Base-by-base conservation (phyloP, 2,888 invertebrate genomes). In the Papilio elwesi region DNA sequence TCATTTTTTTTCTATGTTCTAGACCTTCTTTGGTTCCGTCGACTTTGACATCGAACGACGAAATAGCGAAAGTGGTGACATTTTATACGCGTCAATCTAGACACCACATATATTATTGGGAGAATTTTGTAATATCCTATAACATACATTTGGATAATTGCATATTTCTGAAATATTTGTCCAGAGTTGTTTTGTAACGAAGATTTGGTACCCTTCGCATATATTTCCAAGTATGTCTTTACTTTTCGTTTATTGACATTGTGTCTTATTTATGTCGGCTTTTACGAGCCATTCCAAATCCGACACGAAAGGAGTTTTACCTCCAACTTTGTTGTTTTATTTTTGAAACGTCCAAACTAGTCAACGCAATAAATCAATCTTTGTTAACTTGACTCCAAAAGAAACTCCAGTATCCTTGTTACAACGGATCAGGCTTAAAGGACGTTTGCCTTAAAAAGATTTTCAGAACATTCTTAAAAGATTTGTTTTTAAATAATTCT, bases 241-340 rank as follows among this genome's bases (percentile, higher is more conserved):
- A 77, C 75, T 80, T 81, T 79, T 78, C 79, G 74, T 77, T 76
- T 76, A 63, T 63, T 70, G 75, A 79, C 77, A 79, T 82, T 81
- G 79, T 76, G 75, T 83, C 82, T 83, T 84, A 83, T 90, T 89
- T 87, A 87, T 79, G 85, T 83, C 82, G 78, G 75, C 77, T 85
- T 88, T 89, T 89, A 88, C 85, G 81, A 82, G 78, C 81, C 81
- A 82, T 86, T 86, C 78, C 78, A 79, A 76, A 79, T 83, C 83
- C 78, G 78, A 80, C 81, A 80, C 79, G 78, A 78, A 81, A 75
- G 72, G 73, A 75, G 76, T 77, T 79, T 80, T 76, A 74, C 79
- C 78, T 81, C 80, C 78, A 80, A 84, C 82, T 80, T 82, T 76
- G 79, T 77, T 79, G 80, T 76, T 77, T 77, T 80, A 74, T 77